phyloP scores from a whole-genome alignment of 2,888 invertebrate genomes.

The Oscheius onirici region DNA sequence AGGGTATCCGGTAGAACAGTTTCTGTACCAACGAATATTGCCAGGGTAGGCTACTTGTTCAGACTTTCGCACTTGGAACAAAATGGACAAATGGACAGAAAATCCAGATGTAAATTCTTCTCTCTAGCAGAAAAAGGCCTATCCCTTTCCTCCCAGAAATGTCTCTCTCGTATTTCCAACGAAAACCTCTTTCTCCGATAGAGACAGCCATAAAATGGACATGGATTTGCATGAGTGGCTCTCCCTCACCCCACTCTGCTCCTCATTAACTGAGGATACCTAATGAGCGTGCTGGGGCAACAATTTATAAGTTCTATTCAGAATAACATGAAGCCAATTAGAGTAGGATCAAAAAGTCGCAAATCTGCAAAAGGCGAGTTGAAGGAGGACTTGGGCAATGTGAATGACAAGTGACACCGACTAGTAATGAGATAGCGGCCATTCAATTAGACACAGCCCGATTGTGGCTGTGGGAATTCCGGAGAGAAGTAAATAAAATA shows the following conservation, averaged over 20 bases:
- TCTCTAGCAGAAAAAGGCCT: no score
- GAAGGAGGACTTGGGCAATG: not conserved
- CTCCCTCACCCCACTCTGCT: not conserved
- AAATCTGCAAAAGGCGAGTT: not conserved
- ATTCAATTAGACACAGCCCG: constrained; percentile 22
- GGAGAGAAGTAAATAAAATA: constrained; percentile 13
- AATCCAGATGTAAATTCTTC: no score
- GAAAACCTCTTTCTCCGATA: no score
- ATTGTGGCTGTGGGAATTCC: constrained; percentile 12
- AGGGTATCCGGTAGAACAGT: no score
- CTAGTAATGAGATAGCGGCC: constrained; percentile 31
- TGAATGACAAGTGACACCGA: constrained; percentile 33
- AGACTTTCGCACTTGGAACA: no score
- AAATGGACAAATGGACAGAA: no score
- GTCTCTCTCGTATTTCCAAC: no score
- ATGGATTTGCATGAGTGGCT: constrained; percentile 20
- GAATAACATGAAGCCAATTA: not conserved
- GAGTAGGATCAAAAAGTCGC: not conserved
- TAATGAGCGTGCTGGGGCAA: constrained; percentile 5
- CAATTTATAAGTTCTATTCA: not conserved
- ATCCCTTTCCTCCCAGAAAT: no score
- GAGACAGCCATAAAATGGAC: no score
- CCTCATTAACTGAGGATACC: constrained; percentile 16
- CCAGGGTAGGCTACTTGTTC: no score
- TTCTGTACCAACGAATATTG: no score